These are phyloP conservation scores for Andrena minutula DNA, from an alignment of 2,888 invertebrate genomes.

Conservation along the genomic window DNA sequence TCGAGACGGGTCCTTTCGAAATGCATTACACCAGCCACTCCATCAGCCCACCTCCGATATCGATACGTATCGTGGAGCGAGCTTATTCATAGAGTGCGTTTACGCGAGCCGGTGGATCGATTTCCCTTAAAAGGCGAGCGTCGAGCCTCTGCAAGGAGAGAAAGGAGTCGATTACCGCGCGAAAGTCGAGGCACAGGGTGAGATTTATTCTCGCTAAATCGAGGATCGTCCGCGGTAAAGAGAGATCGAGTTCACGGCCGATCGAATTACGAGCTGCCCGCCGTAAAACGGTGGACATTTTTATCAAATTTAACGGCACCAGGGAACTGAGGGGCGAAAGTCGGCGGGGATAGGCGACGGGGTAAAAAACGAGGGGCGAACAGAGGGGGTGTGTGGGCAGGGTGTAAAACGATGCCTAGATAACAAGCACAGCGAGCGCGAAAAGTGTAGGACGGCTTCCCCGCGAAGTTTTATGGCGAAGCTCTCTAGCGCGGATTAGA, in stretches of 20 bases:
- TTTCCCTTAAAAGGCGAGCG: conserved; percentile 21
- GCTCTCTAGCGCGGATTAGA: not conserved
- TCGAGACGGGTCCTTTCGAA: conserved; percentile 2
- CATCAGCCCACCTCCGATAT: conserved; percentile 27
- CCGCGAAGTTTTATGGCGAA: conserved; percentile 7
- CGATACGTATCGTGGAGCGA: conserved; percentile 26
- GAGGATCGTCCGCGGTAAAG: conserved; percentile 62
- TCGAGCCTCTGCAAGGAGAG: not conserved
- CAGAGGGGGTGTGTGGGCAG: not conserved
- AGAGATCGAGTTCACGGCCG: conserved; percentile 63
- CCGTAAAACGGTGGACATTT: conserved; percentile 59
- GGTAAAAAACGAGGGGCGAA: not conserved
- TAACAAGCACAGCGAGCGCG: conserved; percentile 15
- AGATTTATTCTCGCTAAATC: conserved; percentile 70
- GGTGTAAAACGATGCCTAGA: conserved; percentile 44
- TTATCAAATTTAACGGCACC: conserved; percentile 56
- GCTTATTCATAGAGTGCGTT: conserved; percentile 43
- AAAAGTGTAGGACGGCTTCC: not conserved
- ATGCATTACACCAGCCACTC: conserved; percentile 26
- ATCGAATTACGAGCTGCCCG: conserved; percentile 64
- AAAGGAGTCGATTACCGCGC: conserved; percentile 1
- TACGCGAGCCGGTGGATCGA: conserved; percentile 18
- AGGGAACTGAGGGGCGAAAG: not conserved
- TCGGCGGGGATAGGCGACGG: not conserved
- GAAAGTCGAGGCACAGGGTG: conserved; percentile 1